Evolutionary conservation across 2,113 vertebrate genomes (phyloP).

Genomic region (Apodemus sylvaticus): DNA sequence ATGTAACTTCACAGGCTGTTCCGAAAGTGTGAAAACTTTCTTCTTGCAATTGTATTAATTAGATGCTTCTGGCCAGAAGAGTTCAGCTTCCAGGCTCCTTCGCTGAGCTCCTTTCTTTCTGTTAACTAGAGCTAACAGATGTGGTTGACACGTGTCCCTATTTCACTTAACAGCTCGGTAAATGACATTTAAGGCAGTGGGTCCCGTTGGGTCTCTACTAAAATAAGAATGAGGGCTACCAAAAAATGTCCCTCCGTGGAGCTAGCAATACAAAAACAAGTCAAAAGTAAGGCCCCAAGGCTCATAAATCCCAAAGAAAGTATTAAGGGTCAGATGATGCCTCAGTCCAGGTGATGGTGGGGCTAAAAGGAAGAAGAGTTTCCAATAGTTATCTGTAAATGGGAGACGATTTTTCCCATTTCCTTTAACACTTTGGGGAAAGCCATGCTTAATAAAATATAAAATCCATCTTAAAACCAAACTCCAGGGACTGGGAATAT

Average conservation of each 20-base stretch:
- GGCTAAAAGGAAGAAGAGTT: slow-evolving; percentile 57
- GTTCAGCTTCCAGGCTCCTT: slow-evolving; percentile 78
- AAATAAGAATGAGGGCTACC: slow-evolving; percentile 43
- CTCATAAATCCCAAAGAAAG: neutral
- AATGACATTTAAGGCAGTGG: slow-evolving; percentile 84
- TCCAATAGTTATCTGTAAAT: slow-evolving; percentile 78
- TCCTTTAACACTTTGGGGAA: slow-evolving; percentile 54
- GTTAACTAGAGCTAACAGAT: slow-evolving; percentile 84
- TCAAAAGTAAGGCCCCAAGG: neutral
- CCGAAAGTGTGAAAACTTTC: slow-evolving; percentile 85
- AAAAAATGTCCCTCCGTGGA: slow-evolving; percentile 40
- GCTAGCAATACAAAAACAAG: neutral
- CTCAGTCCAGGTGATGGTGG: slow-evolving; percentile 76
- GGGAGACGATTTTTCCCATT: slow-evolving; percentile 76
- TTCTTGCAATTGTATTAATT: slow-evolving; percentile 83
- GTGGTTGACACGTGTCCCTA: slow-evolving; percentile 84
- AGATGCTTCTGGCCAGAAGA: slow-evolving; percentile 81
- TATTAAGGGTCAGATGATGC: slow-evolving; percentile 41
- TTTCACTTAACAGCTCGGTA: slow-evolving; percentile 82
- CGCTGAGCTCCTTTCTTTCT: slow-evolving; percentile 76
- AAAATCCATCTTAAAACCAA: slow-evolving; percentile 38
- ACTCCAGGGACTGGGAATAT: neutral
- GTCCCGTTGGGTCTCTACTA: slow-evolving; percentile 75
- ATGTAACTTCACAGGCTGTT: slow-evolving; percentile 83
- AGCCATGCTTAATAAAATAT: slow-evolving; percentile 36